These are phyloP conservation scores for Sycophaga agraensis DNA, from an alignment of 1,140 invertebrate species.

Conservation along the genomic window DNA sequence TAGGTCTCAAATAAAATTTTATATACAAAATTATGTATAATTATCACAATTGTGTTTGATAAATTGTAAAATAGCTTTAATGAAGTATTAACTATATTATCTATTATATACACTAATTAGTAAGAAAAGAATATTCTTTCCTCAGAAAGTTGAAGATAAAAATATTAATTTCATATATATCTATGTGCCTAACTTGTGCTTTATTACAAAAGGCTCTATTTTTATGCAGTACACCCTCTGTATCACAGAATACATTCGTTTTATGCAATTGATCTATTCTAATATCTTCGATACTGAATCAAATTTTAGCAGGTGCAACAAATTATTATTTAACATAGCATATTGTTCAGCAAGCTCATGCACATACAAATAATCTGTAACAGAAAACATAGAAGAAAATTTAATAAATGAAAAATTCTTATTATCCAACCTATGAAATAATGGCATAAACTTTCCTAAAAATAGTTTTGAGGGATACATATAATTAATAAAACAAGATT, in stretches of 20 bases:
- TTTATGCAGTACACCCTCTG: background rate
- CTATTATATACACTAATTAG: background rate
- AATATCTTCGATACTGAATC: too few relatives aligned
- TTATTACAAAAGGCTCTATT: background rate
- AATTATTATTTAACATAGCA: too few relatives aligned
- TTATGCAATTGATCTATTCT: background rate
- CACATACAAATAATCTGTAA: too few relatives aligned
- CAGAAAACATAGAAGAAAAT: too few relatives aligned
- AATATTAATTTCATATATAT: background rate
- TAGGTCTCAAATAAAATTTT: background rate
- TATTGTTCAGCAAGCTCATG: too few relatives aligned
- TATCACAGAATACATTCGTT: background rate
- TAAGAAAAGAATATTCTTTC: background rate
- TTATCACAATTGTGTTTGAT: slow-evolving; percentile 16
- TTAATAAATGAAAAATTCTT: too few relatives aligned
- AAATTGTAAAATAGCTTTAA: background rate
- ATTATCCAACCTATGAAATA: too few relatives aligned
- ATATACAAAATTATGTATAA: slow-evolving; percentile 10
- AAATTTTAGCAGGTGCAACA: too few relatives aligned
- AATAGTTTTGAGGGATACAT: too few relatives aligned
- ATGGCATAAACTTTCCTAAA: too few relatives aligned
- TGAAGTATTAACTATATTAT: background rate
- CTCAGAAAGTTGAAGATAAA: background rate
- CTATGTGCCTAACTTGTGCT: background rate
- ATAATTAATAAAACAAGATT: too few relatives aligned